Base-by-base conservation (phyloP, 2,888 invertebrate genomes). In the Microplitis deprimator region DNA sequence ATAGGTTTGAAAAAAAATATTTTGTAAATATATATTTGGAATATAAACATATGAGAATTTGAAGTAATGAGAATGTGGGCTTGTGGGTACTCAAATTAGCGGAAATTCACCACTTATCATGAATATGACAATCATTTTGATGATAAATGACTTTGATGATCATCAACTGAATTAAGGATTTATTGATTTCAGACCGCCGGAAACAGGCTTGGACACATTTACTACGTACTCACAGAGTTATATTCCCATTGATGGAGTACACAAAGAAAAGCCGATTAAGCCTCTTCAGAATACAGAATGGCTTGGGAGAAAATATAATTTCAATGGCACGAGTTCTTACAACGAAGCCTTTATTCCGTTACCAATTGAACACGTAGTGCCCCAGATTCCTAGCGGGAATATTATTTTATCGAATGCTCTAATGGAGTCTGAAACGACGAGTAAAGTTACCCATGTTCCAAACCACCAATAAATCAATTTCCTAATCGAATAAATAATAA, bases 161-260 rank as follows among this genome's bases (percentile, higher is more conserved):
- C 29, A 20, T 20, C 2, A 29, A 29, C 29, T 29, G 29, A 29
- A 3, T 3, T 4, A 29, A 29, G 29, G 29, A 29, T 29, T 29
- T 3, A 29, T 29, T 29, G 4, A 0, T 29, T 29, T 29, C 4
- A 29, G 29, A 29, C 29, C 29, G 29, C 29, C 29, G 29, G 4
- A 29, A 29, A 29, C 79, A 1, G 81, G 85, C 29, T 86, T 90
- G 86, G 84, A 85, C 17, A 84, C 75, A 2, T 83, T 87, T 10
- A 90, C 90, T 0, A 89, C 88, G 0, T 90, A 90, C 75, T 83
- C 85, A 1, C 84, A 89, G 72, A 90, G 90, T 75, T 90, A 29
- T 29, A 29, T 73, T 73, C 84, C 4, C 62, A 76, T 4, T 17
- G 69, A 29, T 5, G 69, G 76, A 1, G 60, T 86, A 84, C 17